phyloP scores from a whole-genome alignment of 2,797 vertebrate genomes.

The Phalanger gymnotis region DNA sequence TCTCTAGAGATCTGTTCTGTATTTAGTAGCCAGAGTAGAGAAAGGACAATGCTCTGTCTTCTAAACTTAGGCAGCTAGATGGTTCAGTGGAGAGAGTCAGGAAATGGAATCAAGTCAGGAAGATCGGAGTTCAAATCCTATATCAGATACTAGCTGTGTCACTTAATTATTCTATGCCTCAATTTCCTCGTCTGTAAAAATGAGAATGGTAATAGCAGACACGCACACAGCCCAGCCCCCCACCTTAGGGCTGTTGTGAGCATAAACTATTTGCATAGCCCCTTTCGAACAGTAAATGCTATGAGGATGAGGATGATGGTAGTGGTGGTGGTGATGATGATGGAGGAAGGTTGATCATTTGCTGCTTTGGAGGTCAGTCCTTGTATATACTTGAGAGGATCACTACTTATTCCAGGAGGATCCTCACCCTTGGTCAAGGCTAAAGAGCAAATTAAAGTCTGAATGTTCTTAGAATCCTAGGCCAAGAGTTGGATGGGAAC shows the following conservation, averaged over 20 bases:
- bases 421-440: neutral
- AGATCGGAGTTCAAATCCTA: neutral
- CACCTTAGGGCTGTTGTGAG: neutral
- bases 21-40: neutral
- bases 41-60: neutral
- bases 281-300: neutral
- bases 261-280: neutral
- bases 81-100: neutral
- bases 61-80: neutral
- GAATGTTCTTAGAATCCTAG: neutral
- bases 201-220: neutral
- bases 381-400: neutral
- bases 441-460: neutral
- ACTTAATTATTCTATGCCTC: neutral
- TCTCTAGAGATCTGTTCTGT: neutral
- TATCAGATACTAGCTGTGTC: neutral
- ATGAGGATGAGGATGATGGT: too few species aligned
- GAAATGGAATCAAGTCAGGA: neutral
- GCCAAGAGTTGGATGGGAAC: neutral
- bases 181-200: neutral
- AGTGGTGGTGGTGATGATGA: neutral
- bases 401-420: neutral
- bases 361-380: neutral
- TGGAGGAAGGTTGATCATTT: neutral
- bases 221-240: neutral